Percentiles rank a stretch among this genome's conserved stretches.
Evolutionary conservation across 2,797 vertebrate genomes (phyloP).

Genomic region (Smutsia gigantea): DNA sequence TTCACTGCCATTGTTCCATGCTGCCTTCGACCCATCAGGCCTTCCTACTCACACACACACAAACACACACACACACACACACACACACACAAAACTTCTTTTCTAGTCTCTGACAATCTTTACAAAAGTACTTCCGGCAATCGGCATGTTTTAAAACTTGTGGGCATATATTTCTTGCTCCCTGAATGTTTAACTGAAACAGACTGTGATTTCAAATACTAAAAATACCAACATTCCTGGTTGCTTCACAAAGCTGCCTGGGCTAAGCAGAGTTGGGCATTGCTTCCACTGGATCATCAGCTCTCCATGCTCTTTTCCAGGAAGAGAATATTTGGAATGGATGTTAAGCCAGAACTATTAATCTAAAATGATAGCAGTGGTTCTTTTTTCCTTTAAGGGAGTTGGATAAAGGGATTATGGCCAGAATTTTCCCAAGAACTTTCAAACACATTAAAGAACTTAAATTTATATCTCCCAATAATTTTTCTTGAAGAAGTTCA

Average conservation of each 20-base stretch:
- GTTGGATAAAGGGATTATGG: constrained; percentile 12
- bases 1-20: background rate
- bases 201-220: background rate
- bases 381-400: constrained; percentile 43
- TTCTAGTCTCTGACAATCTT: background rate
- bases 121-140: background rate
- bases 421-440: constrained; percentile 40
- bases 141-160: background rate
- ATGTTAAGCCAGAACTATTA: background rate
- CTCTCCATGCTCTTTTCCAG: background rate
- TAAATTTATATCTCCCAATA: background rate
- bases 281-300: background rate
- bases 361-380: constrained; percentile 2
- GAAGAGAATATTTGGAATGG: constrained; percentile 26
- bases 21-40: background rate
- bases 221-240: background rate
- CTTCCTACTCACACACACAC: too few species aligned
- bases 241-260: background rate
- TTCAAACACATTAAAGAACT: constrained; percentile 34
- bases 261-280: background rate
- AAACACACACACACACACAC: background rate
- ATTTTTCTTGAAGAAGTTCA: constrained; percentile 51
- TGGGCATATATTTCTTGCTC: background rate
- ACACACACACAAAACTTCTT: background rate
- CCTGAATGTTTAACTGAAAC: background rate